Conservation (phyloP, 2,797 vertebrate genomes). For the Phalanger gymnotis region DNA sequence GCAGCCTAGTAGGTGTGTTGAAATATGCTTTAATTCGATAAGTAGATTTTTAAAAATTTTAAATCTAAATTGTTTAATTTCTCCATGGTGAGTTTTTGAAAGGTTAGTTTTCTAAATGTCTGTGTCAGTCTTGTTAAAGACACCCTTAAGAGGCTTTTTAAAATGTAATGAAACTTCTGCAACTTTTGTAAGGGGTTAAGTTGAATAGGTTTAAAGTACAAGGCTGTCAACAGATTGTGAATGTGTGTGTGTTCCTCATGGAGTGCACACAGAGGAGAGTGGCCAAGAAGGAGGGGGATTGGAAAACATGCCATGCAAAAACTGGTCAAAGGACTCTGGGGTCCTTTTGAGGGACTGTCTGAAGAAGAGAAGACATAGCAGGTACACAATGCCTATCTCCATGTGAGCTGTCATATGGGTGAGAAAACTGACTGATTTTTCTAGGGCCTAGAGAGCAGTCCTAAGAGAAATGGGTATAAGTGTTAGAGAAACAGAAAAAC, state of each 20-base stretch:
- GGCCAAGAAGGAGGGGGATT: not conserved
- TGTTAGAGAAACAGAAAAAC: not conserved
- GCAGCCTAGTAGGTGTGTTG: not conserved
- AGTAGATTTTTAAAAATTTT: slow-evolving; percentile 40
- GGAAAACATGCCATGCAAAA: not conserved
- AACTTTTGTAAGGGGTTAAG: slow-evolving; percentile 8
- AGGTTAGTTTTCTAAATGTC: slow-evolving; percentile 28
- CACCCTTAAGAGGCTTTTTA: slow-evolving; percentile 48
- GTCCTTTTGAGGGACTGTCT: not conserved
- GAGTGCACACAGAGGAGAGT: not conserved
- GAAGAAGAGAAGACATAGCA: not conserved
- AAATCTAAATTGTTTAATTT: slow-evolving; percentile 46
- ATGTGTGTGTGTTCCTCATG: not conserved
- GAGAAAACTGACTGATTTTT: not conserved
- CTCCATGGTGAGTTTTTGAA: slow-evolving; percentile 27
- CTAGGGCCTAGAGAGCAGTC: not conserved
- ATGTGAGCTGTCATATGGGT: not conserved
- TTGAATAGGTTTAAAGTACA: not conserved
- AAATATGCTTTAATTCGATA: slow-evolving; percentile 51
- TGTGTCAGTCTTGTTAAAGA: slow-evolving; percentile 48
- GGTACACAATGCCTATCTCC: not conserved
- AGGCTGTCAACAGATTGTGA: not conserved
- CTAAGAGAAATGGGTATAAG: not conserved
- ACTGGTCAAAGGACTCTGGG: not conserved
- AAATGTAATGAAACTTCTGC: slow-evolving; percentile 57